Percentiles rank a stretch among this genome's conserved stretches.
These are phyloP conservation scores for Zapus hudsonius DNA, from an alignment of 2,113 vertebrate genomes.

Conservation along the genomic window DNA sequence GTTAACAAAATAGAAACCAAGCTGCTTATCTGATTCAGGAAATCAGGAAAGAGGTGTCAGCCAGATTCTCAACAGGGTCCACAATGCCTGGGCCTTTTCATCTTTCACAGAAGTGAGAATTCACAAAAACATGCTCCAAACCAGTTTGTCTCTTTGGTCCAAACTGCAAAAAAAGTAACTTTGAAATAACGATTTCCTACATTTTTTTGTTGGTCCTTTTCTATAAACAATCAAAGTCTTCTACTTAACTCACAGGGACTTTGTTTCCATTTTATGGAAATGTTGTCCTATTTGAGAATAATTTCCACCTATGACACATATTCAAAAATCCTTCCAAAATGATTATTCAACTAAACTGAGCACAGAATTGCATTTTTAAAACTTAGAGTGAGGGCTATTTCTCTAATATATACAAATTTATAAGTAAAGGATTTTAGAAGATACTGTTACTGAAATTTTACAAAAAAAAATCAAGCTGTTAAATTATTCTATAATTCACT, in stretches of 20 bases:
- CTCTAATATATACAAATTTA: background rate
- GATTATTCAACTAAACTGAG: background rate
- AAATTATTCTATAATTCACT: slow-evolving; percentile 29
- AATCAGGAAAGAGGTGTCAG: background rate
- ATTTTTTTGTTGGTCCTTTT: no score
- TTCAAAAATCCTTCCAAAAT: background rate
- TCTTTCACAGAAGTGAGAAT: background rate
- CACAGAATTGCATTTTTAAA: background rate
- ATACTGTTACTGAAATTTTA: background rate
- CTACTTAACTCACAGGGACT: background rate
- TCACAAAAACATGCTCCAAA: background rate
- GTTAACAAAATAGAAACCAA: background rate
- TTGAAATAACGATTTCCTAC: background rate
- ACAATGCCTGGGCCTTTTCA: background rate
- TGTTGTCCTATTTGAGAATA: background rate
- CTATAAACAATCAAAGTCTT: background rate
- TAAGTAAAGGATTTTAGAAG: background rate
- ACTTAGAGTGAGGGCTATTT: background rate
- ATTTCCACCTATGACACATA: background rate
- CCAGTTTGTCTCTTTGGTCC: background rate
- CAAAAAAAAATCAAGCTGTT: background rate
- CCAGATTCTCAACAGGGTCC: background rate
- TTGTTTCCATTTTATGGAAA: background rate
- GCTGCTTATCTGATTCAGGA: background rate
- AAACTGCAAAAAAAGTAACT: background rate